Evolutionary conservation across 2,888 invertebrate genomes (phyloP), one percentile per base, ranked within the genome.

Genomic region (Lepidonotus clava): DNA sequence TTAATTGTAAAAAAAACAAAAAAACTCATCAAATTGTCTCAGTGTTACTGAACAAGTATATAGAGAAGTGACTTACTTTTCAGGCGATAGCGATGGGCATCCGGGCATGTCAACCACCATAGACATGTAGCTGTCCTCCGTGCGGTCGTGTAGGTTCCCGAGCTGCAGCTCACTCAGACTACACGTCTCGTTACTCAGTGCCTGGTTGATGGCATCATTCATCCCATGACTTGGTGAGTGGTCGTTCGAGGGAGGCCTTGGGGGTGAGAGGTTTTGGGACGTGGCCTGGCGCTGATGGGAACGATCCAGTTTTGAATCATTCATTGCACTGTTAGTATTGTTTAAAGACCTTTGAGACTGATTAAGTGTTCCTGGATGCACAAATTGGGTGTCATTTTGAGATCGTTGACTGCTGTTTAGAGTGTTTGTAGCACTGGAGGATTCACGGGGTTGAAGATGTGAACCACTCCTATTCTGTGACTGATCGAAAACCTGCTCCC

Each of bases 21-120:
- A 6, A 66, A n/a, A n/a, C 67, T 14, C n/a, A 28, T 8, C 77
- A 21, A 34, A 51, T n/a, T 61, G 11, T 61, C 5, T 61, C n/a
- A n/a, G 14, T n/a, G 18, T 61, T n/a, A 61, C n/a, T n/a, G 61
- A 24, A 61, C 24, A 61, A 61, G n/a, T 24, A 8, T 61, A 14
- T 24, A 24, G 32, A 71, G n/a, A 34, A 77, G 18, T 8, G 0
- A 84, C 88, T 85, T 66, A 89, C 89, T 87, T 87, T 11, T 89
- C 90, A n/a, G 90, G 90, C 0, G 90, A 89, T 34, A 87, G n/a
- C 0, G 92, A 92, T 61, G 90, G 90, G 88, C 92, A 93, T 80
- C 91, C 92, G 1, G 93, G 93, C 86, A 93, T 89, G 85, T 93
- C 93, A n/a, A 93, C 91, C 61, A 93, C 91, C 90, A 93, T 91